phyloP scores from a whole-genome alignment of 2,888 invertebrate species.

The Aleiodes testaceus region DNA sequence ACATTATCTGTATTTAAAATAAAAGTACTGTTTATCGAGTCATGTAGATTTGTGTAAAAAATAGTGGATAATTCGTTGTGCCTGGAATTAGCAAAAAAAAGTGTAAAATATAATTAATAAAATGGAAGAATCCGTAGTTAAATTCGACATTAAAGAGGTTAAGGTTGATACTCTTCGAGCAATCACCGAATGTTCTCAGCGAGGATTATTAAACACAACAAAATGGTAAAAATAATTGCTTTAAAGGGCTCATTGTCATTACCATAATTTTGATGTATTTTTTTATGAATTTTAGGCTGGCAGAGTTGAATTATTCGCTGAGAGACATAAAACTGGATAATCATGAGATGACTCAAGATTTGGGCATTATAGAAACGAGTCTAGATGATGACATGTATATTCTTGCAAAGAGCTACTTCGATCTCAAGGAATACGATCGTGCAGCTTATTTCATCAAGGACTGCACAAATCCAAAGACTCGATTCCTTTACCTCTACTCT shows the following conservation, averaged over 20 bases:
- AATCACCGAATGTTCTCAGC: slow-evolving; percentile 83
- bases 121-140: slow-evolving; percentile 69
- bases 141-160: slow-evolving; percentile 77
- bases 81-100: neutral
- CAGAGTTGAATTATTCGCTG: slow-evolving; percentile 87
- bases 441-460: slow-evolving; percentile 86
- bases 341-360: slow-evolving; percentile 73
- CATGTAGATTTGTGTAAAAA: neutral
- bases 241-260: neutral
- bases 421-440: slow-evolving; percentile 92
- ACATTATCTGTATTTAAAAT: neutral
- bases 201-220: slow-evolving; percentile 86
- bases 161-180: slow-evolving; percentile 80
- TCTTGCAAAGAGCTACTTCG: slow-evolving; percentile 91
- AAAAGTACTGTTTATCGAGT: slow-evolving; percentile 1
- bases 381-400: slow-evolving; percentile 84
- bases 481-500: slow-evolving; percentile 90
- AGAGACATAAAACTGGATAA: slow-evolving; percentile 78
- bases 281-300: slow-evolving; percentile 75
- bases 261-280: slow-evolving; percentile 1
- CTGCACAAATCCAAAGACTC: slow-evolving; percentile 81
- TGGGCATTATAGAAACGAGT: slow-evolving; percentile 74
- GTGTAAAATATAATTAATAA: neutral
- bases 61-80: neutral
- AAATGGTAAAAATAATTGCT: slow-evolving; percentile 79